These are phyloP conservation scores for Epistrophe eligans DNA, from an alignment of 2,888 invertebrate species.

Conservation along the genomic window DNA sequence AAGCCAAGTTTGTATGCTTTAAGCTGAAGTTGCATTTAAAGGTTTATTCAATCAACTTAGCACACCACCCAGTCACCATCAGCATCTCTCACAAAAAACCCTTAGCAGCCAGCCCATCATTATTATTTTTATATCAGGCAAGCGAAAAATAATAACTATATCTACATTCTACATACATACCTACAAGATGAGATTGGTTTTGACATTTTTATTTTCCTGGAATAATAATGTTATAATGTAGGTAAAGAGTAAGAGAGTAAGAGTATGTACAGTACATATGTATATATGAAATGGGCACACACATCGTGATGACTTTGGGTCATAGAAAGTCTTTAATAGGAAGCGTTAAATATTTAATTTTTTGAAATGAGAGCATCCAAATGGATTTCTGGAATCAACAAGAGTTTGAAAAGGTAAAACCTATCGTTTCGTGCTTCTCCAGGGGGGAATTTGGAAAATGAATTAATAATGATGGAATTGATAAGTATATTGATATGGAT, in stretches of 20 bases:
- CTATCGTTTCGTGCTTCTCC: conserved; percentile 4
- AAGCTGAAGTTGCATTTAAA: conserved; percentile 19
- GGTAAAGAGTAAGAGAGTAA: neutral
- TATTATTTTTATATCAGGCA: conserved; percentile 11
- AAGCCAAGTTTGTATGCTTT: neutral
- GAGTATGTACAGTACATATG: too few relatives aligned
- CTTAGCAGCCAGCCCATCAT: neutral
- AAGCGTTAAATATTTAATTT: conserved; percentile 67
- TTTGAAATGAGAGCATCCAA: conserved; percentile 63
- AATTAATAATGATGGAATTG: conserved; percentile 16
- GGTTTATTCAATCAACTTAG: conserved; percentile 11
- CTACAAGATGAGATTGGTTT: conserved; percentile 23
- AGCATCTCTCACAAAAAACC: neutral
- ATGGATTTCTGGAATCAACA: conserved; percentile 42
- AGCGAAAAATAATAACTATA: neutral
- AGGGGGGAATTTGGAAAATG: conserved; percentile 17
- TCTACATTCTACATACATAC: too few relatives aligned
- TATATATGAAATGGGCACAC: conserved; percentile 1
- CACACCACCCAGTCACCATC: neutral
- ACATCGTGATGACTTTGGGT: conserved; percentile 22
- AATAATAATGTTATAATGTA: neutral
- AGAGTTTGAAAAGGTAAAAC: conserved; percentile 7
- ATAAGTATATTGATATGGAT: neutral
- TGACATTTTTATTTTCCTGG: conserved; percentile 24
- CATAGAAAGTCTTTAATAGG: conserved; percentile 45